phyloP scores from a whole-genome alignment of 2,888 invertebrate species.

The Microctonus aethiopoides region DNA sequence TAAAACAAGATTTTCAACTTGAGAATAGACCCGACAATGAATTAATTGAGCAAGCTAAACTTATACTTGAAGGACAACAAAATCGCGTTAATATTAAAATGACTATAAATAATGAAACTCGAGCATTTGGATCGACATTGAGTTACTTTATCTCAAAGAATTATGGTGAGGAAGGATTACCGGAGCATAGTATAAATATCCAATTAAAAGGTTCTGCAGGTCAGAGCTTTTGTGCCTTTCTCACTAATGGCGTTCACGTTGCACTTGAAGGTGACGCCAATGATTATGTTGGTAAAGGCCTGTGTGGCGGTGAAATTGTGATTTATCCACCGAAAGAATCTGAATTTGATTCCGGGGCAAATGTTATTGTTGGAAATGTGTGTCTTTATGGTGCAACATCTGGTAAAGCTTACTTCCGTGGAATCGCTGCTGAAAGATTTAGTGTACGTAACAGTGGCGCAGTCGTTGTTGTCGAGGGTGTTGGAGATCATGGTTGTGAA shows the following conservation, averaged over 20 bases:
- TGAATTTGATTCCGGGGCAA: conserved; percentile 89
- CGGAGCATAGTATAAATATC: conserved; percentile 84
- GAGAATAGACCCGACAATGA: conserved; percentile 86
- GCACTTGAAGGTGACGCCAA: conserved; percentile 97
- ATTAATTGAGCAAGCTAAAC: conserved; percentile 78
- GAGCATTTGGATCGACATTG: conserved; percentile 93
- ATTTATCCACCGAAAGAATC: conserved; percentile 91
- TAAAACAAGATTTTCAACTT: conserved; percentile 85
- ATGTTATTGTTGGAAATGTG: conserved; percentile 98
- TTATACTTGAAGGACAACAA: conserved; percentile 80
- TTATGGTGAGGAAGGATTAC: conserved; percentile 88
- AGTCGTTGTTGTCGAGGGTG: conserved; percentile 95
- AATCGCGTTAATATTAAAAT: conserved; percentile 78
- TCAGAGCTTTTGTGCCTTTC: conserved; percentile 98
- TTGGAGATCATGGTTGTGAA: conserved; percentile 99
- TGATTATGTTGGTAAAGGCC: conserved; percentile 96
- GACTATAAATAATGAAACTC: conserved; percentile 89
- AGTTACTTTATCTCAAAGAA: conserved; percentile 96
- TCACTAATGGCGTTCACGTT: conserved; percentile 89
- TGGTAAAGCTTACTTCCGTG: conserved; percentile 93
- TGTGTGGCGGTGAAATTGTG: conserved; percentile 94
- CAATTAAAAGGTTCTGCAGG: conserved; percentile 93
- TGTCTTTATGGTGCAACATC: conserved; percentile 97
- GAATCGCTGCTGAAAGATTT: conserved; percentile 98
- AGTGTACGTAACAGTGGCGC: conserved; percentile 98